Percentiles rank a stretch among this genome's conserved stretches.
Conservation (phyloP, 1,140 invertebrate species). For the Anoplolepis gracilipes region DNA sequence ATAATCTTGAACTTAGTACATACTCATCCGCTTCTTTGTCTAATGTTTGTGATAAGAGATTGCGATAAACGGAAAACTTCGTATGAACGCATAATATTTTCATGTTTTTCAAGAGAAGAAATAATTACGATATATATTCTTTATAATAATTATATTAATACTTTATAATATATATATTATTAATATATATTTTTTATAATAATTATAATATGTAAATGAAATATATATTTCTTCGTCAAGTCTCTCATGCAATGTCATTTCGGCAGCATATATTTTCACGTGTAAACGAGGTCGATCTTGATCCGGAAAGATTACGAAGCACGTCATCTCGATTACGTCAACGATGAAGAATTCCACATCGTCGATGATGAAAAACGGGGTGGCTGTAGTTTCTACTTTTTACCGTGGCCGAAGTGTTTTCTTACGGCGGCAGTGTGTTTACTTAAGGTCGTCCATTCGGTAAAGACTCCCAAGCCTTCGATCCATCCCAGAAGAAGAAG, state of each 20-base stretch:
- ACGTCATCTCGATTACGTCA: conserved; percentile 33
- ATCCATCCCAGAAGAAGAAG: conserved; percentile 46
- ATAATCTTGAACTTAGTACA: conserved; percentile 37
- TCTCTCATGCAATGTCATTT: neutral
- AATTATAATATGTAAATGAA: no score
- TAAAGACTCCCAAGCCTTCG: conserved; percentile 55
- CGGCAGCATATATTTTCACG: neutral
- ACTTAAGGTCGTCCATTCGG: conserved; percentile 56
- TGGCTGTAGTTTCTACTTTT: conserved; percentile 54
- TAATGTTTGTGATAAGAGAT: conserved; percentile 5
- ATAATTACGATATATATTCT: neutral
- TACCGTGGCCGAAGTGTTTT: conserved; percentile 61
- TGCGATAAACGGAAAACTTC: neutral
- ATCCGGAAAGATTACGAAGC: conserved; percentile 17
- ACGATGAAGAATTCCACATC: conserved; percentile 13
- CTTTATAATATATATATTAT: neutral
- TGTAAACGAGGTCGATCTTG: conserved; percentile 19
- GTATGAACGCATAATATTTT: neutral
- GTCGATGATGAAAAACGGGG: conserved; percentile 33
- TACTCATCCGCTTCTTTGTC: conserved; percentile 13
- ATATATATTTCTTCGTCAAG: neutral
- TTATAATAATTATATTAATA: neutral
- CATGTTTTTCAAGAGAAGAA: neutral
- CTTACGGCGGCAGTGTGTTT: conserved; percentile 59
- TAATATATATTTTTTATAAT: neutral